Conservation (phyloP, 53 echinoderm and acorn worm species). For the Zoroaster sp. region DNA sequence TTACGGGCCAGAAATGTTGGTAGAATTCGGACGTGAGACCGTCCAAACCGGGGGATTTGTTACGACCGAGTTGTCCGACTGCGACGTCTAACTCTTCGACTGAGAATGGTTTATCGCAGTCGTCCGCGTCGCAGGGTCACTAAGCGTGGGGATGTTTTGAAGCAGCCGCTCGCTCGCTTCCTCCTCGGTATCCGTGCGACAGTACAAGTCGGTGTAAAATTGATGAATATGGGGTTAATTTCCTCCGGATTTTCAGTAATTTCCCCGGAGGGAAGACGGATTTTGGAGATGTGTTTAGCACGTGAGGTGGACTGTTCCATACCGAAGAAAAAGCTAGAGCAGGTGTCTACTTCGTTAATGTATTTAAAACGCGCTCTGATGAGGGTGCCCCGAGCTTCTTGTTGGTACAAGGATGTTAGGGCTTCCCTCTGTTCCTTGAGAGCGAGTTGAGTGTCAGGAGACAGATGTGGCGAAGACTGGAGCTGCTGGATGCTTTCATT, state of each 20-base stretch:
- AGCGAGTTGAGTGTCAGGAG: too few species aligned
- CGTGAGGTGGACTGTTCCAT: too few species aligned
- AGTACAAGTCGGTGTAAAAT: not conserved
- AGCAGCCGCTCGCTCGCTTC: not conserved
- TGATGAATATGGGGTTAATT: not conserved
- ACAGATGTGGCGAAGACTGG: too few species aligned
- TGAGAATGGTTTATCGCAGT: too few species aligned
- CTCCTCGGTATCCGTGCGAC: constrained; percentile 8
- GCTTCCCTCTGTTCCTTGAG: too few species aligned
- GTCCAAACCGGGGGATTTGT: constrained; percentile 5
- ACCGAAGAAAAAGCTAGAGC: too few species aligned
- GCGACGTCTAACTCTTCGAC: too few species aligned
- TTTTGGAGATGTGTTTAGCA: constrained; percentile 1
- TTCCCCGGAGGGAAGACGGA: not conserved
- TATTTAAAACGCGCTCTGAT: too few species aligned
- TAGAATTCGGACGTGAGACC: constrained; percentile 51
- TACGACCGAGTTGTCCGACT: constrained; percentile 14
- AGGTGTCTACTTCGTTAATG: too few species aligned
- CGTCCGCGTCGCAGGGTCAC: not conserved
- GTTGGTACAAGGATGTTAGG: too few species aligned
- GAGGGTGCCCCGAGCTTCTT: too few species aligned
- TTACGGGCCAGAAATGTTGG: constrained; percentile 27
- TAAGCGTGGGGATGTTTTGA: not conserved
- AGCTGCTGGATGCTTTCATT: too few species aligned
- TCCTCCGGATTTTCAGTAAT: not conserved